These are phyloP conservation scores for Dasysyrphus albostriatus DNA, from an alignment of 2,888 invertebrate species.

Conservation along the genomic window DNA sequence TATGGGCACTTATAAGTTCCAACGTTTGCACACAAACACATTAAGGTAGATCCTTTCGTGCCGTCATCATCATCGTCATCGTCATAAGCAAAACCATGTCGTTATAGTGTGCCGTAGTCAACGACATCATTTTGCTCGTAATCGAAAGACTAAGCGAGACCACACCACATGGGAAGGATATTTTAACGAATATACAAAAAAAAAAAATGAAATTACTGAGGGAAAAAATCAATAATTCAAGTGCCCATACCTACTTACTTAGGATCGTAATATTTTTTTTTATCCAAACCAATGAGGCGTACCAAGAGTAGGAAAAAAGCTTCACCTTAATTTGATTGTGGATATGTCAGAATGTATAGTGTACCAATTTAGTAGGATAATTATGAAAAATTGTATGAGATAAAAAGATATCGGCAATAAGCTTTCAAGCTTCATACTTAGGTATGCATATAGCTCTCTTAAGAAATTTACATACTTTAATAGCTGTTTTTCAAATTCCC, in stretches of 20 bases:
- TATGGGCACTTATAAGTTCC: constrained; percentile 59
- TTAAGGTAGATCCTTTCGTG: constrained; percentile 13
- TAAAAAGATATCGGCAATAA: too few species aligned
- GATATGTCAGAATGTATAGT: background rate
- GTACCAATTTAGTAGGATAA: background rate
- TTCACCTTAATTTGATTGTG: constrained; percentile 6
- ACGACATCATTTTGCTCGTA: constrained; percentile 39
- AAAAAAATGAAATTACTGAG: background rate
- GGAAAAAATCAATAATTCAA: constrained; percentile 33
- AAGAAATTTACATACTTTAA: too few species aligned
- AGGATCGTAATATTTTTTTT: background rate
- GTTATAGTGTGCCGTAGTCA: constrained; percentile 25
- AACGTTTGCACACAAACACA: constrained; percentile 38
- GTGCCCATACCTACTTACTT: constrained; percentile 9
- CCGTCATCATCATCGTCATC: constrained; percentile 21
- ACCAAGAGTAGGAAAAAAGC: background rate
- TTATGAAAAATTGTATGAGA: background rate
- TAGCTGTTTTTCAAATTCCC: too few species aligned
- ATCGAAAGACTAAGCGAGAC: constrained; percentile 38
- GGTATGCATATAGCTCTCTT: too few species aligned
- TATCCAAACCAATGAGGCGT: constrained; percentile 13
- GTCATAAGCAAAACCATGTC: constrained; percentile 32
- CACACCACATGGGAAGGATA: constrained; percentile 32
- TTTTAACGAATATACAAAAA: constrained; percentile 2
- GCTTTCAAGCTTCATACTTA: too few species aligned